Percentiles rank a stretch among this genome's conserved stretches.
Conservation (phyloP, 2,113 vertebrate species). For the Aleadryas rufinucha region DNA sequence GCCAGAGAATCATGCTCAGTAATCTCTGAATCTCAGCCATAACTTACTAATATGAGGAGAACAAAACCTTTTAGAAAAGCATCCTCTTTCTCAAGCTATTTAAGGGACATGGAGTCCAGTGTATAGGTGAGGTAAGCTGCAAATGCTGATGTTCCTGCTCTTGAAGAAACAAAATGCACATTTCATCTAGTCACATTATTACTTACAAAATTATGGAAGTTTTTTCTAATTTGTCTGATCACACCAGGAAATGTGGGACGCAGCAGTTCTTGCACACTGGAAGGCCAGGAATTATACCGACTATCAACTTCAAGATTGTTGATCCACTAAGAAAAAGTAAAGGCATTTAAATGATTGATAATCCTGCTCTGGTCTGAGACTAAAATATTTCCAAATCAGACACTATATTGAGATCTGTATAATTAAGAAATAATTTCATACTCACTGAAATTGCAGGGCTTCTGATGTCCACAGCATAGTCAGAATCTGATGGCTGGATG, state of each 20-base stretch:
- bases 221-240: constrained; percentile 95
- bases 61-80: not conserved
- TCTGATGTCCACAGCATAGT: constrained; percentile 96
- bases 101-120: not conserved
- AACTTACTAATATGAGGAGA: not conserved
- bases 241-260: constrained; percentile 96
- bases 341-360: not conserved
- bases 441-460: constrained; percentile 89
- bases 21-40: not conserved
- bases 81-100: not conserved
- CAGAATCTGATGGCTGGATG: constrained; percentile 88
- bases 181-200: not conserved
- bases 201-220: constrained; percentile 94
- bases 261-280: constrained; percentile 90
- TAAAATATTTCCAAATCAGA: not conserved
- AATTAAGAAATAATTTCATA: not conserved
- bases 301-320: constrained; percentile 93
- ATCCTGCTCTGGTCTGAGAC: not conserved
- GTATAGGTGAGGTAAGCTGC: not conserved
- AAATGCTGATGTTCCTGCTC: not conserved
- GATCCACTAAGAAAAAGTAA: constrained; percentile 83
- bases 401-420: not conserved
- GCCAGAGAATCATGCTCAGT: not conserved
- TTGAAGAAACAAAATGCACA: not conserved
- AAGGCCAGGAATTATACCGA: constrained; percentile 90